phyloP scores from a whole-genome alignment of 1,140 invertebrate species.

The Hylaeus anthracinus region DNA sequence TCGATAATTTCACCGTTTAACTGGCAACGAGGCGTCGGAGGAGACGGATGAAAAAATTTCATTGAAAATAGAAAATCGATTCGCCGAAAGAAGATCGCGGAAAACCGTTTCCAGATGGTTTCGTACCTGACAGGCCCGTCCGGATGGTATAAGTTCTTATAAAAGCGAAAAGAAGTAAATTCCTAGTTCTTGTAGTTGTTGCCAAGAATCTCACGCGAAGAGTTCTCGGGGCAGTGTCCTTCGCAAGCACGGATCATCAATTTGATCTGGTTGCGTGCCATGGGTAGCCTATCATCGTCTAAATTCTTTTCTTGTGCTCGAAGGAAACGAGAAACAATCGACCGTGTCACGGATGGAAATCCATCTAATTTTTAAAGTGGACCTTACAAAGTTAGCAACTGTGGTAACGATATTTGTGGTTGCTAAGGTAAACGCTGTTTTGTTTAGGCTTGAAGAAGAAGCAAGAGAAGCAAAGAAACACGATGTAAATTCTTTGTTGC shows the following conservation, averaged over 20 bases:
- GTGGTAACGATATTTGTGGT: no score
- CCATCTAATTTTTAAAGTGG: background rate
- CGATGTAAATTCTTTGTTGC: conserved; percentile 45
- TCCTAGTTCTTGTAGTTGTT: background rate
- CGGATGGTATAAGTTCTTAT: background rate
- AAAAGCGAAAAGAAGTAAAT: conserved; percentile 18
- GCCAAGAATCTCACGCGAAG: conserved; percentile 27
- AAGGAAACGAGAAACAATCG: conserved; percentile 4
- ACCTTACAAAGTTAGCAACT: no score
- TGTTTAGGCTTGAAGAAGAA: background rate
- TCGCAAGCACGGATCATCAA: background rate
- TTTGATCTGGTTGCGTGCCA: conserved; percentile 28
- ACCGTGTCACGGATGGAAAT: background rate
- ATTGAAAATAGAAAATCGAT: no score
- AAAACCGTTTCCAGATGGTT: background rate
- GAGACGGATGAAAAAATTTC: no score
- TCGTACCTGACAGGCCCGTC: background rate
- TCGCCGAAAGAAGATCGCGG: no score
- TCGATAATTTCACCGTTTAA: no score
- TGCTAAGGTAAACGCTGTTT: no score
- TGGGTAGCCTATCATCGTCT: background rate
- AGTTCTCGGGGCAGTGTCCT: conserved; percentile 26
- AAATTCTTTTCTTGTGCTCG: background rate
- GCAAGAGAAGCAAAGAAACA: conserved; percentile 4
- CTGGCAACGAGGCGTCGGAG: no score